Base-by-base conservation (phyloP, 2,888 invertebrate species). In the Caenorhabditis virilis region DNA sequence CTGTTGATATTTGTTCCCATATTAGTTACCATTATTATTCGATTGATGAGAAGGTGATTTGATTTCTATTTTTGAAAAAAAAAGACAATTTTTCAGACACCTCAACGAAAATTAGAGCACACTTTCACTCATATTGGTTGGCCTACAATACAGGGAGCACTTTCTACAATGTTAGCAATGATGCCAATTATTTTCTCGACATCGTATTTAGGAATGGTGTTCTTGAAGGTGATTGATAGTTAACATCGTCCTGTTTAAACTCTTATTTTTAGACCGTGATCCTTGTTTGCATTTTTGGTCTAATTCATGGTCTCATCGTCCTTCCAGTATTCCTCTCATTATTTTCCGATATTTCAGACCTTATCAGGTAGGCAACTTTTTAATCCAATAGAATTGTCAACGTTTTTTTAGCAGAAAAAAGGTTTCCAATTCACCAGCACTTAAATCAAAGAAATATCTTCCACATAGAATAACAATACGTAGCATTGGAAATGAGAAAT, bases 1-100 rank as follows among this genome's bases (percentile, higher is more conserved):
- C 74, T 0, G 77, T 77, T 9, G 77, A 77, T 54, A 76, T 77
- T 42, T 67, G 72, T 26, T 76, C 78, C 13, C 78, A 78, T 52
- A 76, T 78, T 52, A 72, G 69, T 35, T 78, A 78, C 56, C 76
- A 78, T 42, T 76, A 71, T 49, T 78, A 76, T 53, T 61, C 65
- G n/a, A 65, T 64, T 11, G 65, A 65, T 25, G 62, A 62, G 26
- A 39, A 60, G 49, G 76, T 76, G 25, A 60, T 63, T 42, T 15
- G 15, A 2, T n/a, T 20, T 13, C 1, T 30, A 22, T 11, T 2
- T n/a, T 27, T 25, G 23, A 18, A 18, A 1, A 2, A 22, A 38
- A 18, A 18, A 38, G 5, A 18, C 30, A 9, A 5, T 5, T 50
- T 57, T 70, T 42, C 59, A 72, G 70, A 71, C 64, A 7, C 45